Base-by-base conservation (phyloP, 92 coral and sea anemone genomes). In the Epizoanthus scotinus region DNA sequence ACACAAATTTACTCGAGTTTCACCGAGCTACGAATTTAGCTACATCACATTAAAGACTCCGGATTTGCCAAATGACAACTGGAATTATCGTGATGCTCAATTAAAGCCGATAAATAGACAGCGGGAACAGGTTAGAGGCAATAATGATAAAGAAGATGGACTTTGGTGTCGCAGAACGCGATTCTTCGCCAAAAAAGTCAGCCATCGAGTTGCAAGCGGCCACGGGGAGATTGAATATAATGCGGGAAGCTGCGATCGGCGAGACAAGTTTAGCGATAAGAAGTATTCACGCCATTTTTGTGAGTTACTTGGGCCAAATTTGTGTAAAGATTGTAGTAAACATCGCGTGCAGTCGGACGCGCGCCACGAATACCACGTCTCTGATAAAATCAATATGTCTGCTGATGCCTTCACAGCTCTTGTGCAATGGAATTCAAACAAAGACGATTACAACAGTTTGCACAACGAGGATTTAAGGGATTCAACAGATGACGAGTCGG, bases 241-340 rank as follows among this genome's bases (percentile, higher is more conserved):
- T 72, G 19, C 53, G 25, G 53, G n/a, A 13, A 52, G 65, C 18
- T 92, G 97, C 73, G 84, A 84, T 26, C 84, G 97, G 44, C 83
- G 88, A 27, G 61, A 78, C 15, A 49, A 59, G 4, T 44, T 66
- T 67, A 56, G 84, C 19, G 85, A 82, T 3, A 70, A 63, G 34
- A 65, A 66, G 6, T 52, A 89, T 20, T 83, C 90, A 28, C 84
- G 91, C 22, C 91, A 89, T 84, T 92, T 81, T 31, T 92, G 97
- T 82, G 97, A 92, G 60, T 79, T 92, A 40, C 88, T 92, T 9
- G 94, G 97, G 19, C 94, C 97, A 26, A 85, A 84, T 68, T 78
- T 92, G 78, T 92, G 97, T 62, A 81, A 84, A 27, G 94, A 92
- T 58, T 92, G 97, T 59, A 80, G 81, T 55, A 89, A 83, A 63